Base-by-base conservation (phyloP, 1,140 invertebrate species). In the Polypedilum vanderplanki region DNA sequence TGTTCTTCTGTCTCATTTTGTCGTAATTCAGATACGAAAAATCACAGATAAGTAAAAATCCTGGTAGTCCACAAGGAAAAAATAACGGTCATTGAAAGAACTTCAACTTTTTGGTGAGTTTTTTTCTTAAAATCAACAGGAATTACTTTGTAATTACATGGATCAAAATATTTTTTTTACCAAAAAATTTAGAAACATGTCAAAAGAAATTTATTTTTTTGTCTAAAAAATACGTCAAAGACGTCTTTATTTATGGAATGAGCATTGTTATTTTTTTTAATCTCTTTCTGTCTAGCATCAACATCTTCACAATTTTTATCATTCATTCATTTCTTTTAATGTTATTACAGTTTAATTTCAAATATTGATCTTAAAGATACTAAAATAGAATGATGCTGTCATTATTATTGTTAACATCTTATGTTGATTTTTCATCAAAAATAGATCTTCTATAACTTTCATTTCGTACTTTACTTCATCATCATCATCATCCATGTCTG, bases 311-410 rank as follows among this genome's bases (percentile, higher is more conserved):
- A n/a, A 8, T 70, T 2, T 20, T 70, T 12, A 18, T 17, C 17
- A 8, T 17, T 67, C 18, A 67, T 67, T 7, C 64, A 17, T 17
- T 8, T 17, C 64, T 67, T 20, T 70, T 70, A 22, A 20, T 70
- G 65, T 70, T 70, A 70, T 70, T 70, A 17, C 20, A 70, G 65
- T 12, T 22, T 70, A 20, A 8, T 5, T 22, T 70, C n/a, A 70
- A 70, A 70, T 70, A 70, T 70, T 70, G 65, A 70, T 70, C 65
- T 70, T 70, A 22, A 18, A 10, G 65, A 70, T 70, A 70, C 17
- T 18, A 18, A 20, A 15, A 20, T 1, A 70, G 65, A 70, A 70
- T 70, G 65, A 70, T 70, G 65, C 8, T 70, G 15, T 22, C 18
- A 12, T 70, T 70, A 12, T 70, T 70, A 3, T 70, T 20, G 20